phyloP scores from a whole-genome alignment of 2,888 invertebrate species.

The Apantesis nais region DNA sequence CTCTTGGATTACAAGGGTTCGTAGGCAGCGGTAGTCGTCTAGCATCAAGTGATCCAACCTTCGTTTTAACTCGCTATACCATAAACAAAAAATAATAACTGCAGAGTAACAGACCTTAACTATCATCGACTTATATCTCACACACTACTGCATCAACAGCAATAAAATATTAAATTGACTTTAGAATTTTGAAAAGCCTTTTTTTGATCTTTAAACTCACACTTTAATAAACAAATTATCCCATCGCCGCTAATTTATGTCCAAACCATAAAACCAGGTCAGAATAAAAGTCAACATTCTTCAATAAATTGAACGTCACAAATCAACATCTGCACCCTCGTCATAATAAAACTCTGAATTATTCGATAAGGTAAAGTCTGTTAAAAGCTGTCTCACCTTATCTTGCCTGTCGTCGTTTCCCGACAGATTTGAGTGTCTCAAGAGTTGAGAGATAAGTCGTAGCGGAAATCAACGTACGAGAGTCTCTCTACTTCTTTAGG shows the following conservation, averaged over 20 bases:
- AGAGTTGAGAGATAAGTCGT: conserved; percentile 23
- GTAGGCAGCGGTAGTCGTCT: no score
- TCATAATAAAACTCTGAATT: conserved; percentile 66
- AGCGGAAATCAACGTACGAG: conserved; percentile 17
- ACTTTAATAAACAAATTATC: conserved; percentile 28
- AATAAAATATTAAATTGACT: not conserved
- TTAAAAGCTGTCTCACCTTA: conserved; percentile 46
- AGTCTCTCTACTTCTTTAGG: conserved; percentile 12
- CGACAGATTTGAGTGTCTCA: conserved; percentile 33
- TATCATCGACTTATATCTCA: no score
- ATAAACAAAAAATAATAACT: no score
- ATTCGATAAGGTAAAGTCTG: conserved; percentile 49
- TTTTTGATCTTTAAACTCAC: not conserved
- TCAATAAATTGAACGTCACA: conserved; percentile 51
- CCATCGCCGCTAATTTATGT: conserved; percentile 37
- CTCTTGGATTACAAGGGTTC: no score
- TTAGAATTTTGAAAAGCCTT: not conserved
- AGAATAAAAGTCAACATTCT: conserved; percentile 35
- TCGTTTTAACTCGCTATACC: no score
- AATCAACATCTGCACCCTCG: conserved; percentile 65
- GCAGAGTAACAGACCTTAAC: no score
- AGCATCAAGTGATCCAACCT: no score
- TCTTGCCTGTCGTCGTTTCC: conserved; percentile 34
- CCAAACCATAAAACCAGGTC: conserved; percentile 32
- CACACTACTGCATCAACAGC: not conserved